Conservation (phyloP, 2,888 invertebrate genomes). For the Ectemnius continuus region DNA sequence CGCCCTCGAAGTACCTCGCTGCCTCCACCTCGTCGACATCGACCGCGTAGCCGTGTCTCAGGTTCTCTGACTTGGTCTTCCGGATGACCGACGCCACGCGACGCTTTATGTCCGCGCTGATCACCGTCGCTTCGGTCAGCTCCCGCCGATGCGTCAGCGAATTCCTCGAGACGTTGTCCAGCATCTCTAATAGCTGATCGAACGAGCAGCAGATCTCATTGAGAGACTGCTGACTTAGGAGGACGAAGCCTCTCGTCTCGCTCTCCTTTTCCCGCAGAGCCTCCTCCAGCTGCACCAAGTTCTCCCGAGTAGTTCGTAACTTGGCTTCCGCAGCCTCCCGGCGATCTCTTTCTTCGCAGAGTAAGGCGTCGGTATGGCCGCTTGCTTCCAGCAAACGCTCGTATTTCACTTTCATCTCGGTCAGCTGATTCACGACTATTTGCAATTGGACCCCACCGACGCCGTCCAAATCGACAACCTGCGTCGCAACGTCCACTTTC, state of each 20-base stretch:
- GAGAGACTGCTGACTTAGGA: slow-evolving; percentile 69
- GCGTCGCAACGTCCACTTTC: slow-evolving; percentile 76
- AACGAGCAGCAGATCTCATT: slow-evolving; percentile 71
- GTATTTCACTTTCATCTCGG: slow-evolving; percentile 57
- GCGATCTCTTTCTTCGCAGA: slow-evolving; percentile 67
- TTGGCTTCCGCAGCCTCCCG: slow-evolving; percentile 69
- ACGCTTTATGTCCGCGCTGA: slow-evolving; percentile 59
- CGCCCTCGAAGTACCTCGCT: slow-evolving; percentile 28
- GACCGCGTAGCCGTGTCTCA: slow-evolving; percentile 53
- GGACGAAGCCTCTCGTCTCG: slow-evolving; percentile 66
- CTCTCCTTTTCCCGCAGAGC: slow-evolving; percentile 65
- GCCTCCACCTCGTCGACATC: slow-evolving; percentile 23
- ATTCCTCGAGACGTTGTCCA: slow-evolving; percentile 60
- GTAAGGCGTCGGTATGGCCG: slow-evolving; percentile 52
- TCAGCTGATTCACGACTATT: slow-evolving; percentile 53
- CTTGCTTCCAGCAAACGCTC: slow-evolving; percentile 63
- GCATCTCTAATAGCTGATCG: slow-evolving; percentile 65
- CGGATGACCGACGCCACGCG: slow-evolving; percentile 67
- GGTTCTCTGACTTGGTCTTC: slow-evolving; percentile 73
- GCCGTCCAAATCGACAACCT: background rate
- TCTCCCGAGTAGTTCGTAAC: slow-evolving; percentile 58
- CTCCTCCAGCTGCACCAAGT: slow-evolving; percentile 64
- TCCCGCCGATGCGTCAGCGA: slow-evolving; percentile 24
- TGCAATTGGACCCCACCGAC: slow-evolving; percentile 76
- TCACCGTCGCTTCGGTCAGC: slow-evolving; percentile 18